Percentiles rank a stretch among this genome's conserved stretches.
phyloP scores from a whole-genome alignment of 2,113 vertebrate species.

The Apteryx mantelli region DNA sequence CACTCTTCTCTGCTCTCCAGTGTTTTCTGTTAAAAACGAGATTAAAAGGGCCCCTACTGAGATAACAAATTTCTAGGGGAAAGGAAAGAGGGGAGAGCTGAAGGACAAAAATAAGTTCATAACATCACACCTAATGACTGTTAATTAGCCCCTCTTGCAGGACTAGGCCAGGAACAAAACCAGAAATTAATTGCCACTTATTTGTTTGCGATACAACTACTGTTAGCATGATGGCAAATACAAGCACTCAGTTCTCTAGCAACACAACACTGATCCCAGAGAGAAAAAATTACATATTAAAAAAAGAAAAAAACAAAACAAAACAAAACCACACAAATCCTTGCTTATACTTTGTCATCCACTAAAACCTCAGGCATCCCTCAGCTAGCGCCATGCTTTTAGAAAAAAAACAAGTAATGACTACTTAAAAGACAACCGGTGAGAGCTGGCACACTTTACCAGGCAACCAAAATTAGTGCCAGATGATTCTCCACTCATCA shows the following conservation, averaged over 20 bases:
- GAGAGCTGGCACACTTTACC: background rate
- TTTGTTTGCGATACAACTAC: background rate
- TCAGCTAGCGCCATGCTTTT: background rate
- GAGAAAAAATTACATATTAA: accelerated
- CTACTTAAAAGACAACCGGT: background rate
- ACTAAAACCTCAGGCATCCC: background rate
- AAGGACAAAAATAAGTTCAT: background rate
- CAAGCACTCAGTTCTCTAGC: background rate
- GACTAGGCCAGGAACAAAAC: background rate
- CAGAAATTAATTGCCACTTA: background rate
- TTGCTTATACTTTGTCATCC: background rate
- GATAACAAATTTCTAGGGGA: background rate
- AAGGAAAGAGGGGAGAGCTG: background rate
- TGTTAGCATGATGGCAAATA: background rate
- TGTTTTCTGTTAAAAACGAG: background rate
- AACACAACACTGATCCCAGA: background rate
- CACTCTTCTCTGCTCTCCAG: background rate
- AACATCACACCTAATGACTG: background rate
- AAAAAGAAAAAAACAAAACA: background rate
- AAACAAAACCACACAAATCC: background rate
- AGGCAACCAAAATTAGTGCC: background rate
- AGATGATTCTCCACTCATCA: background rate
- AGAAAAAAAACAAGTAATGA: background rate
- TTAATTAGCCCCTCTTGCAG: background rate
- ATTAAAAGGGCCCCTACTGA: background rate